Conservation (phyloP, 2,797 vertebrate species). For the Danionella dracula region DNA sequence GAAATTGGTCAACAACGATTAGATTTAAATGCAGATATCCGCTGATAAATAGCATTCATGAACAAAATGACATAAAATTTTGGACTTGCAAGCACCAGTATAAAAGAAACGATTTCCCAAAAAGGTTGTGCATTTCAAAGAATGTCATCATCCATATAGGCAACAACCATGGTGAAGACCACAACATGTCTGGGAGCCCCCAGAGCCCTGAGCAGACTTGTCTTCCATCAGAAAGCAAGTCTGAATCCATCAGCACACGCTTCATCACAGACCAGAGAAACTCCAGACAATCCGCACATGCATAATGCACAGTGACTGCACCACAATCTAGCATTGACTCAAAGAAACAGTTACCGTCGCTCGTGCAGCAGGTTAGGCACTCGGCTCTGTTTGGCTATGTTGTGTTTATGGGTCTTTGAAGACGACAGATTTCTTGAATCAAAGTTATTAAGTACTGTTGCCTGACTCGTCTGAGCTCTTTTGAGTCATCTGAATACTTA, state of each 20-base stretch:
- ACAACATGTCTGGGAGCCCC: background rate
- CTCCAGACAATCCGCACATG: conserved; percentile 42
- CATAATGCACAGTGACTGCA: conserved; percentile 43
- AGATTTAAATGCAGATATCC: too few species aligned
- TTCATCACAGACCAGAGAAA: conserved; percentile 38
- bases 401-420: conserved; percentile 10
- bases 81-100: too few species aligned
- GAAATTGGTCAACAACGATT: too few species aligned
- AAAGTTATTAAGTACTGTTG: background rate
- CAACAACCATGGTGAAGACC: background rate
- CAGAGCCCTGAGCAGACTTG: background rate
- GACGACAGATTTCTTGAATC: conserved; percentile 25
- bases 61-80: too few species aligned
- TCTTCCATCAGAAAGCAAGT: too few species aligned
- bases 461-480: conserved; percentile 11
- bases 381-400: conserved; percentile 12
- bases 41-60: too few species aligned
- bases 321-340: conserved; percentile 37
- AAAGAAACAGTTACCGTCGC: background rate
- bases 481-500: conserved; percentile 11
- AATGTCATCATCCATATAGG: too few species aligned
- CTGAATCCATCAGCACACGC: background rate
- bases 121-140: too few species aligned
- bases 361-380: conserved; percentile 17
- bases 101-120: too few species aligned